Evolutionary conservation across 2,113 vertebrate species (phyloP), one percentile per base, ranked within the genome.

Genomic region (Oncorhynchus mykiss): DNA sequence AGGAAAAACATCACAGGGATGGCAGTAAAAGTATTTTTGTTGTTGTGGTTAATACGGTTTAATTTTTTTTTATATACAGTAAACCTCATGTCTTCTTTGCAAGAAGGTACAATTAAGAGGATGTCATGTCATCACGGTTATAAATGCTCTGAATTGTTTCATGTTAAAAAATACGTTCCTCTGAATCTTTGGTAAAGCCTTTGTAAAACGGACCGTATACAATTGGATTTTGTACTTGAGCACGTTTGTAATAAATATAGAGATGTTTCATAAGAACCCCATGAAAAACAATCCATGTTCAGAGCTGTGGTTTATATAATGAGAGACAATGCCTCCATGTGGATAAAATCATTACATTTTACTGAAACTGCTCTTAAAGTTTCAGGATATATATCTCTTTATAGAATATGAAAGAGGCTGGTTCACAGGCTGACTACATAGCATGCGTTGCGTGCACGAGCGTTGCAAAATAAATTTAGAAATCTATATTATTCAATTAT

Each of bases 171-270:
- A 57, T 57, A 57, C 18, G 6, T 57, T 18, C 54, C 54, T 45
- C 39, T 57, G 54, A 57, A 57, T 57, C 20, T 14, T 57, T 16
- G 13, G 54, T 60, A 27, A 67, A 31, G 45, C 9, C 64, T 67
- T 29, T 29, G 14, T 67, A 29, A 74, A 13, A 45, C 39, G 12
- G 51, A 64, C 22, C 20, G 57, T 20, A 64, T 70, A 20, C 65
- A 54, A 68, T 25, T 67, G 65, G 54, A 70, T 70, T 24, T 70
- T 70, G 74, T 76, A 45, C 51, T 60, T 72, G 14, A 39, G n/a
- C 71, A n/a, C 60, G 12, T 45, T 73, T 73, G 18, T 60, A 72
- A 72, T 72, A 73, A 49, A 66, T 20, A 14, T 62, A 25, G 29
- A 54, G 16, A 68, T 39, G 11, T 68, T 75, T 59, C 51, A 34